Conservation (phyloP, 1,140 invertebrate species). For the Portunus trituberculatus region DNA sequence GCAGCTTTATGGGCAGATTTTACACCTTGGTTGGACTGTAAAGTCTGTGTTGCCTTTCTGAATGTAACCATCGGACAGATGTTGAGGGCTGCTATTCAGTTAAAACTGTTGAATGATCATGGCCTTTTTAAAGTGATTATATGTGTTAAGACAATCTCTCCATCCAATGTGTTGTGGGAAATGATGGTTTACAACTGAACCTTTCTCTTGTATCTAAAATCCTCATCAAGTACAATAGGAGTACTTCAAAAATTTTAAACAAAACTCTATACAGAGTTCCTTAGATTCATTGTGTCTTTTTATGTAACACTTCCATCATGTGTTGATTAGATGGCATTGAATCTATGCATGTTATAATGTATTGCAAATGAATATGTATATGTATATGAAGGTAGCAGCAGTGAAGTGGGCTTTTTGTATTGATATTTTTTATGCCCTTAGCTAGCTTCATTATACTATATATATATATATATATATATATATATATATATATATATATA, state of each 20-base stretch:
- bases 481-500: no score
- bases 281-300: neutral
- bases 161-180: neutral
- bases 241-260: neutral
- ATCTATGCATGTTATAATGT: neutral
- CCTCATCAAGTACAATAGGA: no score
- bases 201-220: neutral
- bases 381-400: no score
- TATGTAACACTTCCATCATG: neutral
- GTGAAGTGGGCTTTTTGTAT: no score
- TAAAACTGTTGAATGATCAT: neutral
- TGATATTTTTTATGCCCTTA: no score
- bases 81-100: neutral
- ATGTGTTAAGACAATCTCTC: neutral
- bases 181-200: neutral
- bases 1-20: no score
- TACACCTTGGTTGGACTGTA: no score
- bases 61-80: neutral
- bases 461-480: no score
- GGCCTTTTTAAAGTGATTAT: neutral
- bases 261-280: neutral
- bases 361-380: neutral
- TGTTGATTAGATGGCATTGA: neutral
- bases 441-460: no score
- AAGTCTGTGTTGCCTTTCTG: neutral